phyloP scores from a whole-genome alignment of 1,140 invertebrate species.

The Drosophila yakuba region DNA sequence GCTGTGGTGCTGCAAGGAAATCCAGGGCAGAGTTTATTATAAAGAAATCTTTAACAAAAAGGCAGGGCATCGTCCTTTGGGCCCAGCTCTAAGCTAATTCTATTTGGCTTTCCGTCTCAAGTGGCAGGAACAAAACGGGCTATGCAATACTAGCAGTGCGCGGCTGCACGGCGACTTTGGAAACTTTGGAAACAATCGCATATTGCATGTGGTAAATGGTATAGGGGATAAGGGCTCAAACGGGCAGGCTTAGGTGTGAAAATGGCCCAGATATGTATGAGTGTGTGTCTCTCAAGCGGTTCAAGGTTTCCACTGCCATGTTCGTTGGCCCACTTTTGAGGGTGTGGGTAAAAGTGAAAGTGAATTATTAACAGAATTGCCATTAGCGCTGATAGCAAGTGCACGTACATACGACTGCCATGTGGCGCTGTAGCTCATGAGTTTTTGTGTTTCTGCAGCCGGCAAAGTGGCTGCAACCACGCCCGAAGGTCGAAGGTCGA shows the following conservation, averaged over 20 bases:
- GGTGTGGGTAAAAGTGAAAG: slow-evolving; percentile 57
- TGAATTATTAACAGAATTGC: slow-evolving; percentile 77
- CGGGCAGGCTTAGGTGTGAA: background rate
- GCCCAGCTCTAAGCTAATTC: too few relatives aligned
- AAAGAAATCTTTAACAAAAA: background rate
- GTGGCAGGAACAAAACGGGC: too few relatives aligned
- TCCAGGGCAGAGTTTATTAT: slow-evolving; percentile 7
- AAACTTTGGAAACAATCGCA: background rate
- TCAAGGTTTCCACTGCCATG: slow-evolving; percentile 53
- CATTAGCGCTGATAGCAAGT: slow-evolving; percentile 63
- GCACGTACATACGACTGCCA: slow-evolving; percentile 15
- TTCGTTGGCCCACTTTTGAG: slow-evolving; percentile 8
- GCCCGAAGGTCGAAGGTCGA: background rate
- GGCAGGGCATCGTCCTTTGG: too few relatives aligned
- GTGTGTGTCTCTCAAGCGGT: too few relatives aligned
- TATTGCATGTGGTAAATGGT: background rate
- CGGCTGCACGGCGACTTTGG: too few relatives aligned
- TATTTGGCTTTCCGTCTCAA: too few relatives aligned
- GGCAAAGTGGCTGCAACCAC: background rate
- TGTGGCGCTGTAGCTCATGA: background rate
- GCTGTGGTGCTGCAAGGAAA: slow-evolving; percentile 30
- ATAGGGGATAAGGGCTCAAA: background rate
- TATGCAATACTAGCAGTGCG: too few relatives aligned
- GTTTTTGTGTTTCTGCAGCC: background rate
- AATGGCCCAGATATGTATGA: background rate